Percentiles rank a stretch among this genome's conserved stretches.
Evolutionary conservation across 2,113 vertebrate genomes (phyloP).

Genomic region (Paracanthobrama guichenoti): DNA sequence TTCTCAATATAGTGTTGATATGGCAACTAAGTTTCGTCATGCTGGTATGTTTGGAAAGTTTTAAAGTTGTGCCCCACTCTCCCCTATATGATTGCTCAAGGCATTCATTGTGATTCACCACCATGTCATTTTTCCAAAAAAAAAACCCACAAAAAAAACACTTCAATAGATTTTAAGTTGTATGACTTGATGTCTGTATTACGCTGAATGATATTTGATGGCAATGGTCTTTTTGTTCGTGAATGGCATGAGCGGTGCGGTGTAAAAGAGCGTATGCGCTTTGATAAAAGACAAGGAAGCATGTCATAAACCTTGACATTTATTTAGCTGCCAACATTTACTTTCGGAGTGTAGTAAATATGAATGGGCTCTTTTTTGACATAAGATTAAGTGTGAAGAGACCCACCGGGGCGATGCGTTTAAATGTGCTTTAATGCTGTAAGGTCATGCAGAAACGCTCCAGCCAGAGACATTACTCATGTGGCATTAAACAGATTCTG

Average conservation of each 20-base stretch:
- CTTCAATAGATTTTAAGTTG: neutral
- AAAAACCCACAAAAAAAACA: neutral
- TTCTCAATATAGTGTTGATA: too few relatives aligned
- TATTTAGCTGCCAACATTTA: constrained; percentile 16
- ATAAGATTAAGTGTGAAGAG: neutral
- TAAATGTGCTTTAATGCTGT: constrained; percentile 31
- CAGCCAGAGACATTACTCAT: constrained; percentile 46
- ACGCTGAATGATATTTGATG: neutral
- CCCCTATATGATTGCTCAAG: neutral
- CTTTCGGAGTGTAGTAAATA: neutral
- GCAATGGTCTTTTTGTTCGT: neutral
- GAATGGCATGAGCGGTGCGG: neutral
- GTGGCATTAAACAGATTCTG: constrained; percentile 51
- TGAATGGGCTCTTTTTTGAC: neutral
- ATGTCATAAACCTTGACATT: constrained; percentile 25
- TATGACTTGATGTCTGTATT: neutral
- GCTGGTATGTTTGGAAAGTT: too few relatives aligned
- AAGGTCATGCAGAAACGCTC: constrained; percentile 34
- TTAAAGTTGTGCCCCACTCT: too few relatives aligned
- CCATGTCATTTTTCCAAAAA: neutral
- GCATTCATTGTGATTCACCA: neutral
- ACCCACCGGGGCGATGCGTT: neutral
- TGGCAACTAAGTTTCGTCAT: too few relatives aligned
- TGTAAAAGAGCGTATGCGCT: neutral
- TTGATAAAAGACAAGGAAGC: neutral